Evolutionary conservation across 2,797 vertebrate genomes (phyloP), one percentile per base, ranked within the genome.

Genomic region (Phrynocephalus forsythii): DNA sequence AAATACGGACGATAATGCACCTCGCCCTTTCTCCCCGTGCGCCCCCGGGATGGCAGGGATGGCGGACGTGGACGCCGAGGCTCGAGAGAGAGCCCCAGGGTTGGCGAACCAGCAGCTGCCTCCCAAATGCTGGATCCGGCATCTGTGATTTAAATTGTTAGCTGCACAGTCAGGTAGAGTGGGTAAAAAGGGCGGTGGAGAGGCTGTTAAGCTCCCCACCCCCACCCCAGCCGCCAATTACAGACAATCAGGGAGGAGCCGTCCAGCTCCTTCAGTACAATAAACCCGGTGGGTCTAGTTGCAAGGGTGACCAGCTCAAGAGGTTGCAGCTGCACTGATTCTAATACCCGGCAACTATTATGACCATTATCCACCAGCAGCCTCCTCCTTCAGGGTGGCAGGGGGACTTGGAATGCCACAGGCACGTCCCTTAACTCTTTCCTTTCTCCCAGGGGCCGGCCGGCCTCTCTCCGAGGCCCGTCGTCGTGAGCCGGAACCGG

Each of bases 321-420:
- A 99, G 98, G 97, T 97, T 99, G 98, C 99, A 99, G 99, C 99
- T 99, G 99, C 98, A 97, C 96, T 96, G 97, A 98, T 97, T 98
- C 97, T 97, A 97, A 97, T 97, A 96, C 96, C 97, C 94, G 95
- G 96, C 97, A 97, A 97, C 97, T 96, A 9, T 44, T 44, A 44
- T 24, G 24, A 9, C 38, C 44, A 76, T 44, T 26, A 76, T 24
- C 69, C 16, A 7, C 97, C 98, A 97, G 97, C 98, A 99, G 99
- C 66, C 66, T 69, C 98, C 98, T 97, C 97, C 97, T 97, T 95
- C 96, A 97, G 97, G 97, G 97, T 97, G 96, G 97, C 96, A 96
- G 97, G 97, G 97, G 96, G 97, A 97, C 33, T 15, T 18, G 15
- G 77, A 50, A 73, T 10, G 1, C 68, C 26, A 26, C 10, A 28